Percentiles rank a stretch among this genome's conserved stretches.
phyloP scores from a whole-genome alignment of 1,140 invertebrate genomes.

The Oedothorax gibbosus region DNA sequence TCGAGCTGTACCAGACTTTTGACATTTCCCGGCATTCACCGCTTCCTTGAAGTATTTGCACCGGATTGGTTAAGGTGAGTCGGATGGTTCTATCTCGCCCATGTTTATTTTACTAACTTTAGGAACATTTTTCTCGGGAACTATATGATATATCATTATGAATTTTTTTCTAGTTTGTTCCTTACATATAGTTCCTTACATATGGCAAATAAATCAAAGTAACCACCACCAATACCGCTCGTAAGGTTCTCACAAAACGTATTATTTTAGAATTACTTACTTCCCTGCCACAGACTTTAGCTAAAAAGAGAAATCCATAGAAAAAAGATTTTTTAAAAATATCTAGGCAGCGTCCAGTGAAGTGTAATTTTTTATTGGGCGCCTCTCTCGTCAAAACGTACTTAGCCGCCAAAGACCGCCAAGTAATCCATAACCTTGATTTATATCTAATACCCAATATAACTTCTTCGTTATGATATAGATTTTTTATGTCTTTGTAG shows the following conservation, averaged over 20 bases:
- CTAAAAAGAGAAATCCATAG: conserved; percentile 20
- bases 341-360: not conserved
- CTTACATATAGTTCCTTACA: no score
- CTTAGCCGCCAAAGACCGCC: conserved; percentile 17
- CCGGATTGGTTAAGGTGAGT: no score
- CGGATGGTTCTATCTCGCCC: no score
- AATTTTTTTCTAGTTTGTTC: no score
- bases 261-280: conserved; percentile 25
- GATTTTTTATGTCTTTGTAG: no score
- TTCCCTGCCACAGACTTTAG: conserved; percentile 4
- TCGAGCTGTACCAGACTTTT: no score
- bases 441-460: conserved; percentile 50
- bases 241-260: conserved; percentile 38
- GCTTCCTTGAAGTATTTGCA: no score
- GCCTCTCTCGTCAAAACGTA: conserved; percentile 42
- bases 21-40: no score
- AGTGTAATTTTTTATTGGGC: conserved; percentile 37
- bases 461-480: conserved; percentile 51
- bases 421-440: conserved; percentile 46
- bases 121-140: no score
- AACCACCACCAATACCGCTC: conserved; percentile 8
- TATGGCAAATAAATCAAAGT: conserved; percentile 34
- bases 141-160: no score
- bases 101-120: no score
- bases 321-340: not conserved